These are phyloP conservation scores for Oegoconia quadripuncta DNA, from an alignment of 2,888 invertebrate species.

Conservation along the genomic window DNA sequence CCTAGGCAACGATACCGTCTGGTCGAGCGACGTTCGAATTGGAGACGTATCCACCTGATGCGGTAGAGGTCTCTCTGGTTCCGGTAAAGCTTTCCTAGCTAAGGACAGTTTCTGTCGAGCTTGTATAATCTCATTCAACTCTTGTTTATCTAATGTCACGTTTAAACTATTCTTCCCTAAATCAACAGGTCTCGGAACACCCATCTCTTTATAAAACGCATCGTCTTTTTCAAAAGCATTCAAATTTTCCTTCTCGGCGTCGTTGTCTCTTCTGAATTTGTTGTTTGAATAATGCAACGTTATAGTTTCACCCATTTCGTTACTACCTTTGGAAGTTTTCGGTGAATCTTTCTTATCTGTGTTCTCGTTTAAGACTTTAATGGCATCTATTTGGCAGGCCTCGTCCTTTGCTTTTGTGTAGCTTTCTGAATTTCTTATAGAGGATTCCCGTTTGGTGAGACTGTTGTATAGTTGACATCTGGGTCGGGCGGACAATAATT, in stretches of 20 bases:
- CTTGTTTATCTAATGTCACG: conserved; percentile 66
- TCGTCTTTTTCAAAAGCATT: conserved; percentile 60
- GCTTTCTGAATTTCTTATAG: conserved; percentile 55
- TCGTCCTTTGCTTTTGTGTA: conserved; percentile 66
- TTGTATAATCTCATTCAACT: conserved; percentile 69
- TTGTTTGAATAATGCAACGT: conserved; percentile 66
- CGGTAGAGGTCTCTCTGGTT: conserved; percentile 44
- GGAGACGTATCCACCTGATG: conserved; percentile 47
- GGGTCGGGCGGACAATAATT: conserved; percentile 56
- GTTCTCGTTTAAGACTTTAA: conserved; percentile 63
- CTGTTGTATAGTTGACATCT: conserved; percentile 55
- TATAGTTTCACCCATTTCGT: conserved; percentile 59
- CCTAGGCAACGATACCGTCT: conserved; percentile 49
- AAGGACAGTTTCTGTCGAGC: conserved; percentile 66
- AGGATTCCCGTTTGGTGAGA: conserved; percentile 52
- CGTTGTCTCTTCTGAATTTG: conserved; percentile 49
- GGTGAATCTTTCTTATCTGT: conserved; percentile 50
- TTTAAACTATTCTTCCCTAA: conserved; percentile 54
- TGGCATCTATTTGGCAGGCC: conserved; percentile 58
- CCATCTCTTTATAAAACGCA: conserved; percentile 65
- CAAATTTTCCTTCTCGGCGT: conserved; percentile 67
- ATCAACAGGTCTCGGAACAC: conserved; percentile 46
- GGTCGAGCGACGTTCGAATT: conserved; percentile 65
- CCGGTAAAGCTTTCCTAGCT: conserved; percentile 63
- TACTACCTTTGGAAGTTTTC: conserved; percentile 35